Conservation (phyloP, 1,140 invertebrate species). For the Dryas iulia region DNA sequence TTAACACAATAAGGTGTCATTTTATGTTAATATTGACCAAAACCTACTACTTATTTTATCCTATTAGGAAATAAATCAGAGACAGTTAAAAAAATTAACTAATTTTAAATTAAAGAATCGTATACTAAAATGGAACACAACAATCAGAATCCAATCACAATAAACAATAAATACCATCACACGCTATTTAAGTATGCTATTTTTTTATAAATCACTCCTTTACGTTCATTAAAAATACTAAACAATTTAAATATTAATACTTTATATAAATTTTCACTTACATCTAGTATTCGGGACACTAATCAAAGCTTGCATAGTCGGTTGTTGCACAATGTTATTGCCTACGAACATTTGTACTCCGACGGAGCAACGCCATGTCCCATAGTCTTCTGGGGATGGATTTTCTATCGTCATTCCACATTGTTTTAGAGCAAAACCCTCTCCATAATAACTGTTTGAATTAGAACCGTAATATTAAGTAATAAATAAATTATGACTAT, state of each 20-base stretch:
- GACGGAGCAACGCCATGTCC: slow-evolving; percentile 70
- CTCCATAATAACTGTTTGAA: slow-evolving; percentile 67
- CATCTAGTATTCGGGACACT: slow-evolving; percentile 36
- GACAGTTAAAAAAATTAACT: too few relatives aligned
- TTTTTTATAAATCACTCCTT: too few relatives aligned
- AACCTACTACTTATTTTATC: too few relatives aligned
- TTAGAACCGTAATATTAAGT: slow-evolving; percentile 4
- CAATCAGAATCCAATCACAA: too few relatives aligned
- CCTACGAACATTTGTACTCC: slow-evolving; percentile 52
- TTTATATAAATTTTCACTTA: slow-evolving; percentile 11
- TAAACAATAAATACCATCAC: too few relatives aligned
- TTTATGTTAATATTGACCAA: too few relatives aligned
- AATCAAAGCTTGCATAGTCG: slow-evolving; percentile 65
- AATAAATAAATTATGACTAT: background rate
- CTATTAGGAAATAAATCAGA: too few relatives aligned
- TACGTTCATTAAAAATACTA: too few relatives aligned
- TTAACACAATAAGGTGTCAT: too few relatives aligned
- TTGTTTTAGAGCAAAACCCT: slow-evolving; percentile 58
- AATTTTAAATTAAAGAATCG: too few relatives aligned
- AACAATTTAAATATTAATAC: background rate
- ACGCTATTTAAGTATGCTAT: too few relatives aligned
- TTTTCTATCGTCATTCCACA: slow-evolving; percentile 72
- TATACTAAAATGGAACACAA: too few relatives aligned
- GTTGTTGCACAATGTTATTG: slow-evolving; percentile 32
- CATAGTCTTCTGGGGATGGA: slow-evolving; percentile 50